Evolutionary conservation across 2,888 invertebrate genomes (phyloP), one percentile per base, ranked within the genome.

Genomic region (Acronicta leporina): DNA sequence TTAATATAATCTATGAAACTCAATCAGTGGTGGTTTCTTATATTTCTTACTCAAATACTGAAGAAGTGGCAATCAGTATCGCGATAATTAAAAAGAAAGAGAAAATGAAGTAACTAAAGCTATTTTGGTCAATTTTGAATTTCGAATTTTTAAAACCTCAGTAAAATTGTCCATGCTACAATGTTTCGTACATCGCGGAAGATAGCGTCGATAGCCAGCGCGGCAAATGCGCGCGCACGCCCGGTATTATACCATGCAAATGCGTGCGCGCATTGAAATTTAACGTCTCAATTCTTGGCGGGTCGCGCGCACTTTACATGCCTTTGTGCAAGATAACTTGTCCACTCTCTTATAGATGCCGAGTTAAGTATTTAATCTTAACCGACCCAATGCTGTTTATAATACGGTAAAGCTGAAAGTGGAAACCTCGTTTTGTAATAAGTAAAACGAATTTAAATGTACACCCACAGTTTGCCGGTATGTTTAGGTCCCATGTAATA

Each of bases 211-310:
- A 60, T 58, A 63, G 30, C 13, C 53, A 45, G 66, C 60, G 69
- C 70, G 73, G 63, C 62, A 73, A 71, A 84, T 84, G 82, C 80
- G 68, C 68, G 73, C 82, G 83, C 77, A 73, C 75, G 64, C 71
- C 66, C 66, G 75, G 55, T 70, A 85, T 88, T 85, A n/a, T n/a
- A 83, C 68, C 83, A 87, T 87, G 80, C 73, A 80, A 84, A 84
- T 80, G 83, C 67, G 55, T 61, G 46, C 52, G 77, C 72, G 73
- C 81, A 80, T 79, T 82, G 81, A 81, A 82, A 83, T 82, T 86
- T 87, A 78, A 87, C 79, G 83, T 86, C 86, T 88, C 84, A 86
- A 87, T 88, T 77, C 72, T 77, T 73, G 75, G 67, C 64, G 73
- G 66, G 61, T 61, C 63, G 60, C 46, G 60, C 57, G 41, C 67